Base-by-base conservation (phyloP, 2,113 vertebrate species). In the Zapus hudsonius region DNA sequence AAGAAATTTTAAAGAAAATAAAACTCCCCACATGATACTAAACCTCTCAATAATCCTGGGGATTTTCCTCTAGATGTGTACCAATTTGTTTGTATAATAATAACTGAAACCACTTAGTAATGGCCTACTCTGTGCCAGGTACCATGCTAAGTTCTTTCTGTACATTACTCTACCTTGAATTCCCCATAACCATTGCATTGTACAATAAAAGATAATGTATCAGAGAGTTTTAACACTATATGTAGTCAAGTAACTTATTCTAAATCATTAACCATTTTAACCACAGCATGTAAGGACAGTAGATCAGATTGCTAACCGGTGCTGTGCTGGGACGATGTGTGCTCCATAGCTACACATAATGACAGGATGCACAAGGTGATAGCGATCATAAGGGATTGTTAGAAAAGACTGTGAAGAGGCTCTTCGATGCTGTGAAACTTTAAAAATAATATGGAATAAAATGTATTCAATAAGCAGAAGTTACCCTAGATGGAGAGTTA, bases 21-120 rank as follows among this genome's bases (percentile, higher is more conserved):
- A 38, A 92, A 59, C 29, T 64, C 42, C 16, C 95, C 27, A 82
- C 36, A 25, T 73, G 33, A 92, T 69, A 63, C 67, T 52, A 23
- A 87, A 55, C 61, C 23, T 12, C 19, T 85, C 79, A 79, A 87
- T 19, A 36, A 84, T 42, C 19, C 33, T 89, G 19, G 4, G 25
- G 27, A 52, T 70, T 86, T 64, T 73, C 33, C 64, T 76, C 63
- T 69, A 91, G 78, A 84, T 23, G 47, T 38, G 63, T 3, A 63
- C 12, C n/a, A 79, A n/a, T 61, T 61, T 69, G 52, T 87, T 88
- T 75, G 38, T 16, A 79, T 1, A 89, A 84, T 81, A 88, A 64
- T 64, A 66, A 78, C 79, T 81, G 25, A 79, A 93, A 42, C 42
- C 12, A 78, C 40, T 82, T 42, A 40, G 42, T 67, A 93, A 91